phyloP scores from a whole-genome alignment of 1,140 invertebrate genomes.

The Drosophila azteca region DNA sequence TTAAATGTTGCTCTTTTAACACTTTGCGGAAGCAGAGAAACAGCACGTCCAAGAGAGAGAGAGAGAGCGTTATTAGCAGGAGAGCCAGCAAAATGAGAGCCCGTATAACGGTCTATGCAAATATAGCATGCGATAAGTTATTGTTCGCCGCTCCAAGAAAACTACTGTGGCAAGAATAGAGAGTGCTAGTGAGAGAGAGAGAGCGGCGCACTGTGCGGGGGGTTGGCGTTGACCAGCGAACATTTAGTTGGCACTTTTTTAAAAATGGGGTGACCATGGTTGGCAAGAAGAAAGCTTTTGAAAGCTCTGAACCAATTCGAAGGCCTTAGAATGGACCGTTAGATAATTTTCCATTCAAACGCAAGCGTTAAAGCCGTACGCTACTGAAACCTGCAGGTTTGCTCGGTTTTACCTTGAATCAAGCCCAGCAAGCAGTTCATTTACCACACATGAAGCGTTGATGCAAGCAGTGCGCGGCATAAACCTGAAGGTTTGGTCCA shows the following conservation, averaged over 20 bases:
- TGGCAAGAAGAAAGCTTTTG: not conserved
- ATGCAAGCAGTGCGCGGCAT: too few relatives aligned
- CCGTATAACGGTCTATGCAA: constrained; percentile 52
- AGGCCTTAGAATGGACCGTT: too few relatives aligned
- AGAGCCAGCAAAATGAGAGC: not conserved
- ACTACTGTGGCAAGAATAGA: not conserved
- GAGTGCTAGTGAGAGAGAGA: not conserved
- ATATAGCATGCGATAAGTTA: constrained; percentile 60
- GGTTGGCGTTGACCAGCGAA: constrained; percentile 40
- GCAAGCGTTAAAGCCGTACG: too few relatives aligned
- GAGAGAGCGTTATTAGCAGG: not conserved
- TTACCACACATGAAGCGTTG: too few relatives aligned
- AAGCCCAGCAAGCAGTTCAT: too few relatives aligned
- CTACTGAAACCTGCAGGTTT: too few relatives aligned
- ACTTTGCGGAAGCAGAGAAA: constrained; percentile 20
- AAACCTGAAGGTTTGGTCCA: too few relatives aligned
- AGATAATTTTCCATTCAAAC: too few relatives aligned
- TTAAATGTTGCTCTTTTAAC: constrained; percentile 28
- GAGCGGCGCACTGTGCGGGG: not conserved
- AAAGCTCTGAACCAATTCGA: not conserved
- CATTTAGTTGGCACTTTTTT: constrained; percentile 5
- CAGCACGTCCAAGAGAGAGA: not conserved
- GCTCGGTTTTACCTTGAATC: too few relatives aligned
- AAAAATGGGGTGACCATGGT: constrained; percentile 23
- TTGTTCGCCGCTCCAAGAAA: constrained; percentile 10